A percentile compares a stretch with the other conserved stretches of the same genome.
Conservation (phyloP, 2,888 invertebrate species). For the Epirrhoe tristata region DNA sequence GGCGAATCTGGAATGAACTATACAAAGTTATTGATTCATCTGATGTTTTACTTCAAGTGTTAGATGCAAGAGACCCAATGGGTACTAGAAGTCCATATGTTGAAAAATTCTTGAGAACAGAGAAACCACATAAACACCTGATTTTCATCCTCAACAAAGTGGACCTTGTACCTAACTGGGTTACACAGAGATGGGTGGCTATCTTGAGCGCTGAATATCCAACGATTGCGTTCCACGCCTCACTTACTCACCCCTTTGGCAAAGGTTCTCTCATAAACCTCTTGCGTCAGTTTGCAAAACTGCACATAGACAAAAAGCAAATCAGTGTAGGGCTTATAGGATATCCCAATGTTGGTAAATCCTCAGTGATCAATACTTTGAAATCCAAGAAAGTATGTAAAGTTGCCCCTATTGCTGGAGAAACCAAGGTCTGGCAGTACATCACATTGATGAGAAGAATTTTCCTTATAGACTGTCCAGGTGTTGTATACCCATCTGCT, state of each 20-base stretch:
- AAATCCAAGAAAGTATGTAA: conserved; percentile 99
- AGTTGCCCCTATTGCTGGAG: conserved; percentile 99
- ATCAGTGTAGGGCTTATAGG: conserved; percentile 99
- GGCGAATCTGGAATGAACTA: conserved; percentile 99
- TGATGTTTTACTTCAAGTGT: conserved; percentile 97
- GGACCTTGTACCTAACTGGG: conserved; percentile 98
- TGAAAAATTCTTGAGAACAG: conserved; percentile 95
- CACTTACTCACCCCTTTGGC: conserved; percentile 98
- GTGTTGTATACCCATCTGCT: conserved; percentile 98
- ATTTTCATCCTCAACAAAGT: conserved; percentile 99
- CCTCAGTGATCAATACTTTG: conserved; percentile 98
- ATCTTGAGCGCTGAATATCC: conserved; percentile 97
- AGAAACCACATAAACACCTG: conserved; percentile 98
- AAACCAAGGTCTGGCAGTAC: conserved; percentile 99
- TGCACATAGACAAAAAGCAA: conserved; percentile 98
- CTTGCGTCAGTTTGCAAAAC: conserved; percentile 96
- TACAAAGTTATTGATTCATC: conserved; percentile 99
- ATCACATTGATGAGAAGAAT: conserved; percentile 98
- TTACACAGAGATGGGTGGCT: conserved; percentile 98
- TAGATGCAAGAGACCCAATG: conserved; percentile 98
- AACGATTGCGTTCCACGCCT: conserved; percentile 99
- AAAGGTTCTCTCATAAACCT: conserved; percentile 99
- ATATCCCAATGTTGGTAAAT: conserved; percentile 99
- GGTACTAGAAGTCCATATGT: conserved; percentile 98
- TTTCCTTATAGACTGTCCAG: conserved; percentile 99